These are phyloP conservation scores for Caloenas nicobarica DNA, from an alignment of 2,113 vertebrate genomes.

Conservation along the genomic window DNA sequence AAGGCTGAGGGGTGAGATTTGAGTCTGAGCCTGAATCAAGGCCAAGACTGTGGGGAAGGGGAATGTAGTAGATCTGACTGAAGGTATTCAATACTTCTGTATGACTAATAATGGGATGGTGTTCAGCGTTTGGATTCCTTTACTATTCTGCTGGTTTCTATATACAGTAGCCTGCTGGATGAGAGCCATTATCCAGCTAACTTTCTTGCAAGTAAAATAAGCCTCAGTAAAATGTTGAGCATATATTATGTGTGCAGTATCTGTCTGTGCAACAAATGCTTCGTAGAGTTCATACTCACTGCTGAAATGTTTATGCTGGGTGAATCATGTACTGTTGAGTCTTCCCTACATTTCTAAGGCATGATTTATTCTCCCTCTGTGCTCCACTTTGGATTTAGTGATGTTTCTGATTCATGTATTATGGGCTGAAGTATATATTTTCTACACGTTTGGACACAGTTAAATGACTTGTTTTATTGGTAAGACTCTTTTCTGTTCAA, in stretches of 20 bases:
- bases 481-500: background rate
- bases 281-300: background rate
- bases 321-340: background rate
- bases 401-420: background rate
- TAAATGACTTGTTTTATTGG: background rate
- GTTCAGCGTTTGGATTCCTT: background rate
- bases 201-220: background rate
- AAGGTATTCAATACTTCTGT: background rate
- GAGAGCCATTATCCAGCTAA: background rate
- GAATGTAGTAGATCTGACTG: background rate
- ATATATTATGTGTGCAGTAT: background rate
- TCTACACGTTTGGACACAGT: background rate
- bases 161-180: fast-evolving
- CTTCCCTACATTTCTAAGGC: background rate
- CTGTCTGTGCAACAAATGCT: background rate
- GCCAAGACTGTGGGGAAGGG: background rate
- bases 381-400: background rate
- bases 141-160: background rate
- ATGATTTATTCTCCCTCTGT: background rate
- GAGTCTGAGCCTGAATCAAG: background rate
- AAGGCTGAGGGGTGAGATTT: background rate
- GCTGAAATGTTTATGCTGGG: background rate
- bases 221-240: background rate
- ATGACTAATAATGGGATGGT: background rate
- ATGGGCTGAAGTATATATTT: background rate